Percentiles rank a stretch among this genome's conserved stretches.
phyloP scores from a whole-genome alignment of 2,888 invertebrate species.

The Heliconius charithonia region DNA sequence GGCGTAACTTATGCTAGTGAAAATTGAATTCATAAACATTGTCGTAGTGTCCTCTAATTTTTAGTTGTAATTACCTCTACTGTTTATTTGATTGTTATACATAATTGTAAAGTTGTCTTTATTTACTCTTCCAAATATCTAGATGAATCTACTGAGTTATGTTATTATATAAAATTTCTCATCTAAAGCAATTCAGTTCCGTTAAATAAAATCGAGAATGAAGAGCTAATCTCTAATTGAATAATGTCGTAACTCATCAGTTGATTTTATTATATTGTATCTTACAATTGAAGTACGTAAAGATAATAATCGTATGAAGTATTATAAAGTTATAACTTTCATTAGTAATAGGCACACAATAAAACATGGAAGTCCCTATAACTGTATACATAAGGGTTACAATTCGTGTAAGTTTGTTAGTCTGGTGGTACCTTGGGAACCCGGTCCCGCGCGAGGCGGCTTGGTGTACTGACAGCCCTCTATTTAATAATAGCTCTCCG shows the following conservation, averaged over 20 bases:
- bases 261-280: background rate
- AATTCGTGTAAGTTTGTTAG: conserved; percentile 36
- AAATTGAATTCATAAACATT: background rate
- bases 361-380: conserved; percentile 23
- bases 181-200: conserved; percentile 31
- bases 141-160: background rate
- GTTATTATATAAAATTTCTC: conserved; percentile 28
- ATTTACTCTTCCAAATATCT: background rate
- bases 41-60: no score
- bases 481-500: conserved; percentile 78
- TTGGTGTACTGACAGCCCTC: conserved; percentile 70
- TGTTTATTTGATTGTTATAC: background rate
- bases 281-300: background rate
- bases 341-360: conserved; percentile 1
- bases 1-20: background rate
- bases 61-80: background rate
- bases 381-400: conserved; percentile 26
- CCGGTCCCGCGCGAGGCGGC: conserved; percentile 50
- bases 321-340: conserved; percentile 16
- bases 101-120: background rate
- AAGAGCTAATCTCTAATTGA: background rate
- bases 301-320: background rate
- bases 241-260: background rate
- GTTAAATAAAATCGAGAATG: conserved; percentile 36
- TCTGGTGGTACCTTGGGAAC: conserved; percentile 42